These are phyloP conservation scores for Drosophila novamexicana DNA, from an alignment of 1,140 invertebrate species.

Conservation along the genomic window DNA sequence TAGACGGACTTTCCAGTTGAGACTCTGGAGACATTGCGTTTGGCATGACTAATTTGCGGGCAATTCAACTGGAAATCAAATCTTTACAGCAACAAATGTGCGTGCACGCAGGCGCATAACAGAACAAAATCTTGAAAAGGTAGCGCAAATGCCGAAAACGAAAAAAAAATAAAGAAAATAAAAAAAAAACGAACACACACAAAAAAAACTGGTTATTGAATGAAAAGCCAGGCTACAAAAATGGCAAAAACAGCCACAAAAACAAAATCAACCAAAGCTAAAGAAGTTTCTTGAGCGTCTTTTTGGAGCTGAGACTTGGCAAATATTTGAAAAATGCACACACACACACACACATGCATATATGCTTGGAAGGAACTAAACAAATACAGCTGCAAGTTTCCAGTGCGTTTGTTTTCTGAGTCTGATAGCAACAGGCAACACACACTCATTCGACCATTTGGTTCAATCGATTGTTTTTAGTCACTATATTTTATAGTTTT, in stretches of 20 bases:
- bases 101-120: constrained; percentile 50
- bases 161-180: constrained; percentile 50
- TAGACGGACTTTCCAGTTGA: constrained; percentile 18
- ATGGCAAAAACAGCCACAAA: constrained; percentile 64
- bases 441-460: constrained; percentile 9
- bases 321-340: constrained; percentile 78
- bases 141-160: constrained; percentile 21
- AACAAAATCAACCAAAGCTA: constrained; percentile 54
- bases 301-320: constrained; percentile 20
- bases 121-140: constrained; percentile 25
- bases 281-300: constrained; percentile 68
- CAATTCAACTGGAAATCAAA: constrained; percentile 50
- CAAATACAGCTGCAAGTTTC: constrained; percentile 5
- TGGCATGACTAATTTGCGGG: constrained; percentile 73
- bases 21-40: constrained; percentile 25
- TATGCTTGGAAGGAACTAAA: constrained; percentile 25
- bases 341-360: constrained; percentile 33
- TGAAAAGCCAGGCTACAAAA: constrained; percentile 72
- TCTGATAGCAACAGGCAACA: constrained; percentile 14
- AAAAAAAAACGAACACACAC: constrained; percentile 31
- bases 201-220: constrained; percentile 79
- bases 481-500: constrained; percentile 28
- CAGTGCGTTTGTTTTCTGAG: constrained; percentile 5
- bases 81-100: constrained; percentile 26
- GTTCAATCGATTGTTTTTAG: constrained; percentile 26